Evolutionary conservation across 2,888 invertebrate species (phyloP), one percentile per base, ranked within the genome.

Genomic region (Helicoverpa assulta): DNA sequence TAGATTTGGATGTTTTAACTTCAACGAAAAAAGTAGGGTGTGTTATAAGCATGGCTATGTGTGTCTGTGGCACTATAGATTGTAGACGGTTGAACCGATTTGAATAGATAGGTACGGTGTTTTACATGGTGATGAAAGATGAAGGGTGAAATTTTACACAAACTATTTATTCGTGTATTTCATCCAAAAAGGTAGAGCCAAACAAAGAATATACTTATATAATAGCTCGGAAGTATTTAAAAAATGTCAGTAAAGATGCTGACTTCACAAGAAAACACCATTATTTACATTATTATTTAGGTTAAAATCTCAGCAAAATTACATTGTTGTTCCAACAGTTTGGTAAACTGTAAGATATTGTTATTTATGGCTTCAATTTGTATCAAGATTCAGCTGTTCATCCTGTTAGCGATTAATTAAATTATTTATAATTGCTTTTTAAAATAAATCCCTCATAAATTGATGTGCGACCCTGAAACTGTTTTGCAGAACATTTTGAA

Each of bases 291-390:
- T n/a, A n/a, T n/a, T n/a, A n/a, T n/a, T n/a, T 1, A 47, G 16
- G 47, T 47, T 47, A 47, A n/a, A 43, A 58, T 58, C 33, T 53
- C 70, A 50, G 16, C n/a, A 50, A 71, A 71, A 40, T 56, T 61
- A 61, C 29, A 26, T 50, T 47, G 18, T 52, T 63, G 29, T 53
- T 73, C 47, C 26, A 63, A 59, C 73, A 64, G 59, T 60, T 56
- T 63, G 4, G 37, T 19, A 63, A 59, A 55, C 67, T 51, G 53
- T 57, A 70, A 61, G 57, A 52, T 64, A 54, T 50, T 66, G 43
- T 79, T 80, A 80, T 82, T 80, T 74, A 80, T 82, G 8, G 58
- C 64, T 60, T 26, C 59, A 82, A 71, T 82, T 80, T 66, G 37
- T 74, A 66, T 51, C 18, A 33, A 57, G 51, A 55, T 64, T 54